Percentiles rank a stretch among this genome's conserved stretches.
Conservation (phyloP, 2,797 vertebrate genomes). For the Acrocephalus scirpaceus region DNA sequence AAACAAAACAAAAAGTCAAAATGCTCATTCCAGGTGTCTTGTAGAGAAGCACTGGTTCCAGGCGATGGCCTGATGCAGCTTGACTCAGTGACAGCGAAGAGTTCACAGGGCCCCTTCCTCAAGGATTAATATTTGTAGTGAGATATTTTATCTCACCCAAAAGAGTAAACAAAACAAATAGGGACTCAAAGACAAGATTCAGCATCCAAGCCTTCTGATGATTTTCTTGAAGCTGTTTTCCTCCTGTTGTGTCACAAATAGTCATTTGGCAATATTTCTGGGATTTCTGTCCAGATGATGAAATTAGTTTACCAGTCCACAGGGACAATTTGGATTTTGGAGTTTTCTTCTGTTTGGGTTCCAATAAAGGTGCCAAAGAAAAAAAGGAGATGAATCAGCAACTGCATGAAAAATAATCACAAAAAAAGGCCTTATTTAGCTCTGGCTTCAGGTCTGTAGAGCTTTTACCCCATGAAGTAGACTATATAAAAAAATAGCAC, state of each 20-base stretch:
- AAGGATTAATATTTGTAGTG: background rate
- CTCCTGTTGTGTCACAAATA: background rate
- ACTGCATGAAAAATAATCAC: background rate
- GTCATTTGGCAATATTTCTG: background rate
- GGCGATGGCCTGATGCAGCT: background rate
- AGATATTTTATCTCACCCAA: background rate
- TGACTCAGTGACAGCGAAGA: background rate
- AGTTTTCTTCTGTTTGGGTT: background rate
- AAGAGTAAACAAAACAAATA: background rate
- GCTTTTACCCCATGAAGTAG: background rate
- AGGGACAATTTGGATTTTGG: background rate
- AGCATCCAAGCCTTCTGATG: background rate
- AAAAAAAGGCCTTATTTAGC: background rate
- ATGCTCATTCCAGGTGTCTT: background rate
- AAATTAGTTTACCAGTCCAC: background rate
- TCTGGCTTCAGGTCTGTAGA: background rate
- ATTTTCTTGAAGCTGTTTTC: background rate
- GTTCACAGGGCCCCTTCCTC: background rate
- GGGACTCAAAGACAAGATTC: background rate
- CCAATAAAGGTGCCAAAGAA: background rate
- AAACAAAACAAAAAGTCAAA: background rate
- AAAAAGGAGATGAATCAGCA: background rate
- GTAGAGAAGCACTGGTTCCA: background rate
- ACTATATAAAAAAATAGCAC: background rate
- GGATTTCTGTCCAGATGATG: background rate